Evolutionary conservation across 1,140 invertebrate genomes (phyloP), one percentile per base, ranked within the genome.

Genomic region (Stenopsyche tienmushanensis): DNA sequence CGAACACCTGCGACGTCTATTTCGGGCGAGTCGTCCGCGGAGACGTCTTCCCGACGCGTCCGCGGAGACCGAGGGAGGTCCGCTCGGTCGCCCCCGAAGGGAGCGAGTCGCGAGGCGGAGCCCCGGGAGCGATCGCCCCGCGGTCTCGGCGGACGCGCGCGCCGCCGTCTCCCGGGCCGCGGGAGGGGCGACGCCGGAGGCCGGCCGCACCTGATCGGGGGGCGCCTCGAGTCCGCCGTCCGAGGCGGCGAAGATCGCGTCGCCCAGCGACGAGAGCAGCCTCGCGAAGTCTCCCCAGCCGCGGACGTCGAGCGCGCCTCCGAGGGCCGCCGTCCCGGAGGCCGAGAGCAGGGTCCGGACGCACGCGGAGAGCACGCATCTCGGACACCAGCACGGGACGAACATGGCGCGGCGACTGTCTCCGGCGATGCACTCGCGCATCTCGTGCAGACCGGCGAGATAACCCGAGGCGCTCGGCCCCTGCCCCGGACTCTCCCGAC

Each of bases 161-260:
- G n/a, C n/a, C n/a, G n/a, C n/a, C n/a, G n/a, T n/a, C n/a, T n/a
- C n/a, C n/a, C n/a, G n/a, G n/a, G n/a, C n/a, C n/a, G n/a, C n/a
- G n/a, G n/a, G n/a, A n/a, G n/a, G n/a, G n/a, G n/a, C n/a, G n/a
- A n/a, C n/a, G n/a, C n/a, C n/a, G n/a, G n/a, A 53, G 3, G 17
- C 3, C 20, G 17, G 49, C 9, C 29, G 3, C 13, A 64, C 62
- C 62, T 76, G 72, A 62, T 72, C 69, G 41, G 76, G 71, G 65
- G 72, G 72, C 65, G 68, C 74, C 71, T 73, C 76, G 42, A 75
- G 34, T 67, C 72, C 75, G 66, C 80, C 80, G 41, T n/a, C n/a
- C n/a, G n/a, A n/a, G n/a, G 77, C 74, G 73, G 79, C 76, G 67
- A 80, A 80, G 67, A 81, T 73, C 45, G 78, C 73, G 60, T 80